phyloP scores from a whole-genome alignment of 2,888 invertebrate genomes.

The Meganola albula region DNA sequence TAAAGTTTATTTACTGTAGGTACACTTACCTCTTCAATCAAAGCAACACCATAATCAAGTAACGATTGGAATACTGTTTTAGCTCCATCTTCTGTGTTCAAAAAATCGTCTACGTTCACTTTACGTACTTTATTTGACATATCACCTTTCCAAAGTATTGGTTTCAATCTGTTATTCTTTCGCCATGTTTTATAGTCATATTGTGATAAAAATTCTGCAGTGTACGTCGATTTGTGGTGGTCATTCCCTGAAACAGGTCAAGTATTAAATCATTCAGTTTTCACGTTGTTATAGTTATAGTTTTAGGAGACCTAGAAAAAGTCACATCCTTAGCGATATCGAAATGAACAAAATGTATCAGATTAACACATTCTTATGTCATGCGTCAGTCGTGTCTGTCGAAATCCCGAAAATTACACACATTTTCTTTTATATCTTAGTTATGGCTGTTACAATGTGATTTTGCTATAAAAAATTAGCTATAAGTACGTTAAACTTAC shows the following conservation, averaged over 20 bases:
- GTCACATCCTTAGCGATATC: too few relatives aligned
- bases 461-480: background rate
- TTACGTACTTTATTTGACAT: conserved; percentile 52
- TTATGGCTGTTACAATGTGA: too few relatives aligned
- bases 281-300: too few relatives aligned
- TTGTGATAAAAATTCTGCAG: conserved; percentile 61
- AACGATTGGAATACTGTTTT: conserved; percentile 69
- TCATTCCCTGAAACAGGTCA: conserved; percentile 79
- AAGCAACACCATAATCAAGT: conserved; percentile 72
- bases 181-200: conserved; percentile 52
- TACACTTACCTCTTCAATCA: conserved; percentile 53
- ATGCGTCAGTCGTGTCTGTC: too few relatives aligned
- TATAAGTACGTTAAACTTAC: conserved; percentile 59
- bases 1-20: too few relatives aligned
- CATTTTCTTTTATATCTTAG: too few relatives aligned
- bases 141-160: conserved; percentile 67
- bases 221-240: conserved; percentile 72
- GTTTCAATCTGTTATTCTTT: conserved; percentile 40
- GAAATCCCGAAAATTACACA: too few relatives aligned
- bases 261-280: too few relatives aligned
- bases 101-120: conserved; percentile 63
- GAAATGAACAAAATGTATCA: too few relatives aligned
- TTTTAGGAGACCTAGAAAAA: too few relatives aligned
- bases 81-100: conserved; percentile 59
- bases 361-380: too few relatives aligned